Evolutionary conservation across 2,888 invertebrate genomes (phyloP).

Genomic region (Dysmachus trigonus): DNA sequence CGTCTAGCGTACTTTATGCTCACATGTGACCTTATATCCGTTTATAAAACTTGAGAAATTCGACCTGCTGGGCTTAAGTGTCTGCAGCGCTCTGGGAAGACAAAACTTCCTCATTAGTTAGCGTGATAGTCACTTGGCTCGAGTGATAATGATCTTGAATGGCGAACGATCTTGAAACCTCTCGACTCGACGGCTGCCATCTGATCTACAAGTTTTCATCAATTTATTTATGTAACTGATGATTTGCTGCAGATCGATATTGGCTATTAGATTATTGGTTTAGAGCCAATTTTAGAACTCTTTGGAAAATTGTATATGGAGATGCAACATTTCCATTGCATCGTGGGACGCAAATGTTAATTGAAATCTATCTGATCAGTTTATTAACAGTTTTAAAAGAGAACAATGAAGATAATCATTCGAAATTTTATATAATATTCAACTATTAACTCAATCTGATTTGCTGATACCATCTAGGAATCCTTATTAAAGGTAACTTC

Average conservation of each 20-base stretch:
- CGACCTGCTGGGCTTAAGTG: conserved; percentile 17
- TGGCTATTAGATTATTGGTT: not conserved
- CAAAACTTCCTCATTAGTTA: conserved; percentile 37
- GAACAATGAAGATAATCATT: not conserved
- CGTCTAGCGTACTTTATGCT: not conserved
- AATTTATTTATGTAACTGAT: conserved; percentile 29
- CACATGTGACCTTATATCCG: not conserved
- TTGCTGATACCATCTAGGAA: no score
- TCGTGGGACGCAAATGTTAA: not conserved
- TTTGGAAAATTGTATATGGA: not conserved
- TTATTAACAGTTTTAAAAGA: not conserved
- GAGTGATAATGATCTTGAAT: conserved; percentile 40
- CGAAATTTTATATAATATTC: not conserved
- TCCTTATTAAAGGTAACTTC: no score
- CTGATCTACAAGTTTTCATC: conserved; percentile 16
- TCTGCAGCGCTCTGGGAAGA: not conserved
- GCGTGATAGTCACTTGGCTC: conserved; percentile 24
- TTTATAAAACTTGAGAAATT: conserved; percentile 9
- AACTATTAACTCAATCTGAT: not conserved
- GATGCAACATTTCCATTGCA: not conserved
- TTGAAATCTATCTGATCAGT: no score
- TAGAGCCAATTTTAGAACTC: not conserved
- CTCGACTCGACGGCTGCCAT: not conserved
- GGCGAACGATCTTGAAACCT: not conserved
- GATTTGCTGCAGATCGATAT: not conserved